Conservation (phyloP, 1,140 invertebrate genomes). For the Aphelenchoides fujianensis region DNA sequence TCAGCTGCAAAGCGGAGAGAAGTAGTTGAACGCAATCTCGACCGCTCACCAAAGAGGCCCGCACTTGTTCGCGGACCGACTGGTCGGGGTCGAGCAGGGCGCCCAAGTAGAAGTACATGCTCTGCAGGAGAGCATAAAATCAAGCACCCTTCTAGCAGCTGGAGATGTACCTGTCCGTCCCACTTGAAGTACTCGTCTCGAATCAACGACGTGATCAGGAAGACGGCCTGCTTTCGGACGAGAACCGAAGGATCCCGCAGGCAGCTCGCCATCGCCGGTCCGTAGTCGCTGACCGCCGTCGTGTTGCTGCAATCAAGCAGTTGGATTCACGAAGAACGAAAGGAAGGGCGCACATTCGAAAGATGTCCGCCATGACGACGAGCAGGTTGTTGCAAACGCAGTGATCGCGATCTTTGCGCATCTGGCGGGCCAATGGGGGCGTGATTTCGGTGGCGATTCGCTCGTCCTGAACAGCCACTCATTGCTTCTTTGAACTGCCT, state of each 20-base stretch:
- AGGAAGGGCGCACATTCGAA: constrained; percentile 60
- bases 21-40: too few species aligned
- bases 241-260: constrained; percentile 62
- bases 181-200: constrained; percentile 63
- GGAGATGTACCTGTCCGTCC: too few species aligned
- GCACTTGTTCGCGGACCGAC: constrained; percentile 40
- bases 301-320: constrained; percentile 62
- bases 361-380: constrained; percentile 64
- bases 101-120: constrained; percentile 64
- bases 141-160: too few species aligned
- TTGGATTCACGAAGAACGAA: constrained; percentile 23
- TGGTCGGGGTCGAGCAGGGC: constrained; percentile 61
- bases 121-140: too few species aligned
- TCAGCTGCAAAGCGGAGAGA: constrained; percentile 32
- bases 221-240: constrained; percentile 64
- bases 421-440: constrained; percentile 62
- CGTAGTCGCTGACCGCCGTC: constrained; percentile 62
- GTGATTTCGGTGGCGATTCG: constrained; percentile 63
- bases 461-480: constrained; percentile 63
- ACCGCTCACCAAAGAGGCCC: constrained; percentile 62
- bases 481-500: too few species aligned
- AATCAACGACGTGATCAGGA: constrained; percentile 63
- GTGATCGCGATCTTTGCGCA: constrained; percentile 60
- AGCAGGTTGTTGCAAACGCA: constrained; percentile 64
- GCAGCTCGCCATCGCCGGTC: constrained; percentile 63